Evolutionary conservation across 2,797 vertebrate species (phyloP), one percentile per base, ranked within the genome.

Genomic region (Sebastolobus altivelis): DNA sequence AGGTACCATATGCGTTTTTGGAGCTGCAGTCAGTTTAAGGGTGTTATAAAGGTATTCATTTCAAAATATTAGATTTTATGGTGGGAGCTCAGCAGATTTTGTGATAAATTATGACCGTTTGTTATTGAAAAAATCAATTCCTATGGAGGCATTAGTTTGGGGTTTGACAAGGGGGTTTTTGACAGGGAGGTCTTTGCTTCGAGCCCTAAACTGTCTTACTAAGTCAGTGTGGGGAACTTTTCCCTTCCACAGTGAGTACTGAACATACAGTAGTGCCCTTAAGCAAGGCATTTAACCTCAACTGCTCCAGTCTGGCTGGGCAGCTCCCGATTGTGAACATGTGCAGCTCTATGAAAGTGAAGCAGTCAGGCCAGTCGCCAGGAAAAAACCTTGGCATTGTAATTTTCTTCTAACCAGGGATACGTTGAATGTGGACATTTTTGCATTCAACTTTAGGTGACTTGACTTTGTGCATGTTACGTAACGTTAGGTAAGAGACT

Each of bases 21-120:
- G 4, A 79, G 29, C 65, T 66, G 33, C 54, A 59, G 67, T 76
- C 63, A 75, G 31, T 80, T 63, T 76, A 52, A 88, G 65, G 35
- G 65, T 73, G 77, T 85, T 81, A 71, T 74, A 74, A 80, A 77
- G 35, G 60, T 66, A 77, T 87, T 86, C 2, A 86, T 77, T 69
- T 82, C 46, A 71, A 74, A 71, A 66, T 72, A 65, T 70, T 58
- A 14, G 2, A 81, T 76, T 81, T 81, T 73, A 78, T 74, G 49
- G 20, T 75, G 60, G 55, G 27, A 68, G 54, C 37, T 72, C 7
- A 22, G 25, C 8, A 22, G 25, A 67, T 72, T 82, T 65, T 77
- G 69, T 65, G 10, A 84, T 65, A 43, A 52, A 65, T 79, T 35
- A 75, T 59, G 22, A 16, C 18, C 5, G 14, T 77, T 81, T 29